Evolutionary conservation across 2,888 invertebrate genomes (phyloP).

Genomic region (Saturnia pavonia): DNA sequence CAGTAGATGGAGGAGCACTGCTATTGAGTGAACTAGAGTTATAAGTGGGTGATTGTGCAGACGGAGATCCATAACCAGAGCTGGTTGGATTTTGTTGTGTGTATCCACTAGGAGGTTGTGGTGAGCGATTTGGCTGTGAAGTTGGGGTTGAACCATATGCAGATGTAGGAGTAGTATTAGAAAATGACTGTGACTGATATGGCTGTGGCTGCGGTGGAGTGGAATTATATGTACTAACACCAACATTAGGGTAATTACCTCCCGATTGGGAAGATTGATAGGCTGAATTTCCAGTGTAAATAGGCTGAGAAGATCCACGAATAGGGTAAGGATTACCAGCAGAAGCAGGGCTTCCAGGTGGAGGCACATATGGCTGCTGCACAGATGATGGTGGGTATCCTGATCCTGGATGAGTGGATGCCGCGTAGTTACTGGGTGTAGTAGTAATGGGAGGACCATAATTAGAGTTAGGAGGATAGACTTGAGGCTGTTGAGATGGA

Average conservation of each 20-base stretch:
- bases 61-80: conserved; percentile 84
- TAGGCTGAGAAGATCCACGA: conserved; percentile 67
- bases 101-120: conserved; percentile 82
- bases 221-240: conserved; percentile 74
- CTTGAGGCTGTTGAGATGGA: conserved; percentile 83
- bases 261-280: conserved; percentile 74
- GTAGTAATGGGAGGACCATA: conserved; percentile 84
- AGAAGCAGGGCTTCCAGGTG: conserved; percentile 70
- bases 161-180: conserved; percentile 76
- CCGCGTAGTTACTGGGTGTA: conserved; percentile 81
- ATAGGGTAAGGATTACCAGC: conserved; percentile 73
- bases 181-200: conserved; percentile 77
- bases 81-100: conserved; percentile 80
- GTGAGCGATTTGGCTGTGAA: conserved; percentile 78
- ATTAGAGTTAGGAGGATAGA: conserved; percentile 84
- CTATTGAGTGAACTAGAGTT: conserved; percentile 83
- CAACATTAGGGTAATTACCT: conserved; percentile 73
- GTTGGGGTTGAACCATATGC: conserved; percentile 79
- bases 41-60: conserved; percentile 84
- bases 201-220: conserved; percentile 74
- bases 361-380: conserved; percentile 77
- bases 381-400: conserved; percentile 72
- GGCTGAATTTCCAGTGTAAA: conserved; percentile 71
- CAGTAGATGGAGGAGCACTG: conserved; percentile 75
- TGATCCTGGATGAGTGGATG: conserved; percentile 73